Conservation (phyloP, 2,113 vertebrate species). For the Silurus meridionalis region DNA sequence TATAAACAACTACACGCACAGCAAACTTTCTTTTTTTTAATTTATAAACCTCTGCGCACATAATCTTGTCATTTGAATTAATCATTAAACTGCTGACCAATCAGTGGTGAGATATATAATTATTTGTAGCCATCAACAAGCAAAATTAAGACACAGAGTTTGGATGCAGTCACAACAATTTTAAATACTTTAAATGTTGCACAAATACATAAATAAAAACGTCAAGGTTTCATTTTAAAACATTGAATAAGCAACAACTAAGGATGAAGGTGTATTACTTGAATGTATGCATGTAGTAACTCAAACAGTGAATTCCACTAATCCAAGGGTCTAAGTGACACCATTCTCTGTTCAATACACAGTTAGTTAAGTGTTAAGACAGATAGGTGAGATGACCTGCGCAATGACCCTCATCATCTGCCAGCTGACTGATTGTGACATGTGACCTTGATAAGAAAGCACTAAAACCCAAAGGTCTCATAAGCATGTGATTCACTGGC, state of each 20-base stretch:
- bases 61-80: background rate
- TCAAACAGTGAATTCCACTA: background rate
- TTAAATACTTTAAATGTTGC: background rate
- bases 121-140: background rate
- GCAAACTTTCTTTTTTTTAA: background rate
- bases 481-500: conserved; percentile 69
- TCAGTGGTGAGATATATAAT: background rate
- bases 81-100: background rate
- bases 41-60: background rate
- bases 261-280: background rate
- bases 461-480: conserved; percentile 67
- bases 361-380: conserved; percentile 27
- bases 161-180: background rate
- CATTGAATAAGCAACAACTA: background rate
- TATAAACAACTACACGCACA: background rate
- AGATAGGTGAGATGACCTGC: conserved; percentile 38
- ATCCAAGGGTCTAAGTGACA: background rate
- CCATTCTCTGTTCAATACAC: conserved; percentile 1
- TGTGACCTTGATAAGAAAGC: conserved; percentile 75
- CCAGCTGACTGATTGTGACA: conserved; percentile 65
- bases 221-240: background rate
- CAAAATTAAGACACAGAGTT: background rate
- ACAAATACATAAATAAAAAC: background rate
- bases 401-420: conserved; percentile 55
- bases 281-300: background rate